Conservation (phyloP, 1,140 invertebrate genomes). For the Ips typographus region DNA sequence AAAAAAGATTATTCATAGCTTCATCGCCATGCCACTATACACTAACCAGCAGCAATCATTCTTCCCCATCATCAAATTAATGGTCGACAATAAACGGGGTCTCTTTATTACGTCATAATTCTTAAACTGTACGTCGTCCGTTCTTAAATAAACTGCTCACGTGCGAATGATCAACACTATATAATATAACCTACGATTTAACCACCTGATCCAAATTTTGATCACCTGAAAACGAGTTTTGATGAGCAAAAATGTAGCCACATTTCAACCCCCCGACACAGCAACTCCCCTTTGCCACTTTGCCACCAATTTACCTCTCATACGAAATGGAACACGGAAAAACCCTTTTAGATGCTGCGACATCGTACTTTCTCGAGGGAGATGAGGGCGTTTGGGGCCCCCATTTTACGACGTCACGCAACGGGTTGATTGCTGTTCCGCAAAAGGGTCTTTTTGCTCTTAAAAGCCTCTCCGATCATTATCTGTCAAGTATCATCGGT, state of each 20-base stretch:
- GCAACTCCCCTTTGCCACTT: background rate
- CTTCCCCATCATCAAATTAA: conserved; percentile 25
- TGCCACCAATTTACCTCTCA: conserved; percentile 1
- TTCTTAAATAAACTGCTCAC: conserved; percentile 24
- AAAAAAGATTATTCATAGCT: too few relatives aligned
- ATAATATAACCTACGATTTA: background rate
- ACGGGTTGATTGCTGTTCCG: conserved; percentile 40
- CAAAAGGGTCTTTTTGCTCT: conserved; percentile 23
- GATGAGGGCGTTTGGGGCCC: conserved; percentile 7
- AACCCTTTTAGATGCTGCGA: conserved; percentile 34
- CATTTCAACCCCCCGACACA: background rate
- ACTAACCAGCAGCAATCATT: conserved; percentile 18
- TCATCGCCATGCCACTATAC: background rate
- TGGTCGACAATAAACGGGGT: conserved; percentile 23
- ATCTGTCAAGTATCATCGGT: conserved; percentile 28
- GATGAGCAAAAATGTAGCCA: too few relatives aligned
- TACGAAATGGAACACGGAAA: conserved; percentile 26
- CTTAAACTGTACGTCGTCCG: conserved; percentile 21
- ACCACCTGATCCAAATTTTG: background rate
- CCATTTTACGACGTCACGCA: conserved; percentile 40
- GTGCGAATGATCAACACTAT: conserved; percentile 6
- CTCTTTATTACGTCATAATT: conserved; percentile 28
- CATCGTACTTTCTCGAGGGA: conserved; percentile 11
- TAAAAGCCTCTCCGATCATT: conserved; percentile 33
- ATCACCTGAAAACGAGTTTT: too few relatives aligned